Evolutionary conservation across 2,888 invertebrate genomes (phyloP), one percentile per base, ranked within the genome.

Genomic region (Ormyrus nitidulus): DNA sequence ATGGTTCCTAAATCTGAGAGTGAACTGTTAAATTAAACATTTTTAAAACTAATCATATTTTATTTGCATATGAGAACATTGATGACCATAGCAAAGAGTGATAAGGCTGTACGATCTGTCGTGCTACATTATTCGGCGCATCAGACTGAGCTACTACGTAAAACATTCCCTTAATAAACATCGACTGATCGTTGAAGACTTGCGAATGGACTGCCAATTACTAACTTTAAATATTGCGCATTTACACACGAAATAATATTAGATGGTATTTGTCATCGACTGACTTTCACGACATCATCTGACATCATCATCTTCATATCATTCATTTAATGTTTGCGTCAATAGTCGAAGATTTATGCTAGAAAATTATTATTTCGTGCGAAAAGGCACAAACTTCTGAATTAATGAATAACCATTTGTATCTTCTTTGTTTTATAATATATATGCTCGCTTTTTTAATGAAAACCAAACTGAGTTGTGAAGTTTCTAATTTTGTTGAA

Each of bases 311-410:
- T 83, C 83, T 85, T 83, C 89, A 87, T 89, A 88, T 89, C 89
- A 87, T 87, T 84, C 88, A 88, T 89, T 86, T 85, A 88, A 84
- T 85, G 85, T 87, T 86, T 89, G 89, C 89, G 90, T 90, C 90
- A 84, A 90, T 89, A 85, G 86, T 87, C 85, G 85, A 77, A 7
- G 71, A 58, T 66, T 53, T 49, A 69, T 54, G 70, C 51, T 61
- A 46, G 70, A 82, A 72, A 77, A 70, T 81, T 65, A 79, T 78
- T 71, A 80, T 79, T 81, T 81, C 79, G 72, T 64, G 70, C 71
- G 79, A 61, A 81, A 82, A 53, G 69, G 80, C 64, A 69, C 62
- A 61, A 81, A 76, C 81, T 77, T 53, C 80, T 83, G 82, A 77
- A 81, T 68, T 75, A 58, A 66, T 82, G 46, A 79, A 70, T 56